Conservation (phyloP, 2,113 vertebrate genomes). For the Meleagris gallopavo region DNA sequence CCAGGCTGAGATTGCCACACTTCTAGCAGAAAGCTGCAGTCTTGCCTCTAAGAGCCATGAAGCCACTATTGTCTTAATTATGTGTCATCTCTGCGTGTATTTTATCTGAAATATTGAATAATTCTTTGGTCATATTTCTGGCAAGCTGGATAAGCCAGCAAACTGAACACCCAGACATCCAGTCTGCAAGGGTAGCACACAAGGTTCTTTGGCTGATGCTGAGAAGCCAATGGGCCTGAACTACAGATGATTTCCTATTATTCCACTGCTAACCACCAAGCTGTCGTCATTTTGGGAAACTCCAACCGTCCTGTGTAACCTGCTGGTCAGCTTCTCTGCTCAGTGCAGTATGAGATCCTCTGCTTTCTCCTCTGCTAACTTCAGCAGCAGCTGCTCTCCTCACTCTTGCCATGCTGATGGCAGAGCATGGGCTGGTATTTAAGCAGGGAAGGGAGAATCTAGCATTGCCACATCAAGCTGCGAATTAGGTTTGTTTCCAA, state of each 20-base stretch:
- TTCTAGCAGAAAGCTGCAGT: neutral
- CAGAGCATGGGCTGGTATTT: neutral
- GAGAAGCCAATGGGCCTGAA: neutral
- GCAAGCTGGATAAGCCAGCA: neutral
- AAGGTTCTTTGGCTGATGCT: neutral
- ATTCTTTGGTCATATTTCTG: neutral
- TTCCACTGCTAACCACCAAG: neutral
- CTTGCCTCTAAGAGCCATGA: neutral
- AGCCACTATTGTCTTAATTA: neutral
- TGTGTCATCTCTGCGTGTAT: neutral
- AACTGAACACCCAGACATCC: neutral
- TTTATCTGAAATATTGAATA: neutral
- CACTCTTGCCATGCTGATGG: fast-evolving
- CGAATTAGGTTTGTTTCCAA: neutral
- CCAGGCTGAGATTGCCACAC: neutral
- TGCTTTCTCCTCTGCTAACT: neutral
- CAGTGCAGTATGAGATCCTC: neutral
- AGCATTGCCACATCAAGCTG: neutral
- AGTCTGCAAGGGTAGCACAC: neutral
- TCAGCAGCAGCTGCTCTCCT: neutral
- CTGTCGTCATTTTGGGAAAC: neutral
- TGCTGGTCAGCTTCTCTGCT: neutral
- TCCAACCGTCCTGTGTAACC: too few species aligned
- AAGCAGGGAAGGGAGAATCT: neutral
- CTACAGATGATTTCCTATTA: neutral